phyloP scores from a whole-genome alignment of 2,797 vertebrate species.

The Clarias platycephalus region DNA sequence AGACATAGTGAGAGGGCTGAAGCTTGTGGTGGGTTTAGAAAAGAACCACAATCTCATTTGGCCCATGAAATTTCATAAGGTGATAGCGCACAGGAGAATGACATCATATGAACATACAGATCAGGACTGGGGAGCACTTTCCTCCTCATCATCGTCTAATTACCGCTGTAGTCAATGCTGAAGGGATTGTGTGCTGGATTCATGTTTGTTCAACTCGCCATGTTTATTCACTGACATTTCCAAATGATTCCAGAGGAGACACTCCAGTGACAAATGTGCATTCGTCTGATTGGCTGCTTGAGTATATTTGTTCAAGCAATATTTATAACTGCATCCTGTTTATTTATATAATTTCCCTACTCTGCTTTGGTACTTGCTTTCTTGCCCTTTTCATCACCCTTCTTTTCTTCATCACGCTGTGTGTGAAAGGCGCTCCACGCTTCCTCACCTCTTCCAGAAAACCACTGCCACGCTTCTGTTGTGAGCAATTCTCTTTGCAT shows the following conservation, averaged over 20 bases:
- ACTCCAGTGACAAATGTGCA: background rate
- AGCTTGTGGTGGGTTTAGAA: constrained; percentile 16
- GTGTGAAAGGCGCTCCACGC: constrained; percentile 7
- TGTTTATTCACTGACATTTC: constrained; percentile 30
- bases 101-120: constrained; percentile 54
- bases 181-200: constrained; percentile 40
- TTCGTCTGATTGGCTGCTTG: constrained; percentile 9
- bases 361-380: constrained; percentile 6
- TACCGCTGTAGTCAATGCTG: constrained; percentile 44
- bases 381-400: constrained; percentile 13
- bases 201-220: constrained; percentile 27
- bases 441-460: constrained; percentile 32
- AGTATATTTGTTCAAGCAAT: constrained; percentile 14
- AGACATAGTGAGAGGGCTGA: constrained; percentile 29
- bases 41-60: constrained; percentile 24
- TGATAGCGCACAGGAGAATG: constrained; percentile 57
- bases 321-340: constrained; percentile 11
- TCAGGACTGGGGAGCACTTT: constrained; percentile 58
- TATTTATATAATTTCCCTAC: background rate
- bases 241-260: constrained; percentile 36
- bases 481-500: constrained; percentile 31
- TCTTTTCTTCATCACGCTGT: background rate
- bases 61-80: constrained; percentile 60
- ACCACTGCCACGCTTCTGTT: constrained; percentile 30
- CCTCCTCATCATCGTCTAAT: constrained; percentile 70